phyloP scores from a whole-genome alignment of 2,113 vertebrate species.

The Bubo blakistoni region DNA sequence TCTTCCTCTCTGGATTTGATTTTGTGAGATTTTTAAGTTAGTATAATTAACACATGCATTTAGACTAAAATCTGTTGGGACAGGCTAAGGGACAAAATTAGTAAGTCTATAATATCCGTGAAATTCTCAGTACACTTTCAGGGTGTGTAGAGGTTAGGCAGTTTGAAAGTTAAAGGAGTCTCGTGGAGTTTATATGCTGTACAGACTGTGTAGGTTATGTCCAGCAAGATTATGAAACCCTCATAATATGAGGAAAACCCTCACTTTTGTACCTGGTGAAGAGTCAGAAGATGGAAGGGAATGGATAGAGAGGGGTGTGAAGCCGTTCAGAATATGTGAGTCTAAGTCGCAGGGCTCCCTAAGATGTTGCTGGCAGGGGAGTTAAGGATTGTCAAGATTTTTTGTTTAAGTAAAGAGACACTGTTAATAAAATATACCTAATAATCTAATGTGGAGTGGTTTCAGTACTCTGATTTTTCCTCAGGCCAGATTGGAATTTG shows the following conservation, averaged over 20 bases:
- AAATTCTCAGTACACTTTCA: neutral
- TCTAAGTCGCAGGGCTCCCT: neutral
- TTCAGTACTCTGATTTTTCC: constrained; percentile 50
- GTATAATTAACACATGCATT: neutral
- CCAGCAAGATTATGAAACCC: neutral
- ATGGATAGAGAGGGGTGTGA: neutral
- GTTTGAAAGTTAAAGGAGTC: neutral
- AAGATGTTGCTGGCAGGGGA: neutral
- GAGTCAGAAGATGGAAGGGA: neutral
- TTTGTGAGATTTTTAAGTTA: constrained; percentile 9
- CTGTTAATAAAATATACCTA: constrained; percentile 26
- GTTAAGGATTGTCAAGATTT: neutral
- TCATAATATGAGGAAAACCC: constrained; percentile 2
- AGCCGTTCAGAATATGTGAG: neutral
- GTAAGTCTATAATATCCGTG: neutral
- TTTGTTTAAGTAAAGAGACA: constrained; percentile 6
- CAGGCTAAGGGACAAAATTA: neutral
- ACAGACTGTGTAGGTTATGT: neutral
- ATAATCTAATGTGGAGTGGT: neutral
- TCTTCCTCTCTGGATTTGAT: neutral
- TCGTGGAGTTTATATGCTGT: neutral
- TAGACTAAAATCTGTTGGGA: neutral
- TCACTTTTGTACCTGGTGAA: neutral
- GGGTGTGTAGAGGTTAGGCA: neutral
- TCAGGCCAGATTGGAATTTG: constrained; percentile 50